A percentile compares a stretch with the other conserved stretches of the same genome.
These are phyloP conservation scores for Oncorhynchus tshawytscha DNA, from an alignment of 2,113 vertebrate species.

Conservation along the genomic window DNA sequence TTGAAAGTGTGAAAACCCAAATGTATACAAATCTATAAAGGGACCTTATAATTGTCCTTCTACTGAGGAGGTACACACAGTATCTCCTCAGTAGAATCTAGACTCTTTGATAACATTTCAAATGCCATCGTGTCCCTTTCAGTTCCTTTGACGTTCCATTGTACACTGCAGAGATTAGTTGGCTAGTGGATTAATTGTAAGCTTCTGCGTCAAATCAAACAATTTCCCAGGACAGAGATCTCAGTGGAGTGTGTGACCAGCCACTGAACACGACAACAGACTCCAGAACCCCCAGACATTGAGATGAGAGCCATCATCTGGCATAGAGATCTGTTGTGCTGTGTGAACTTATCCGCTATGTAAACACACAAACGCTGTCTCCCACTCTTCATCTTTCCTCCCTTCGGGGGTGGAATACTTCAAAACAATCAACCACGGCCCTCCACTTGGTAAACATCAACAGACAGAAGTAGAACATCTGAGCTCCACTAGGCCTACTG, in stretches of 20 bases:
- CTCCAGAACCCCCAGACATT: conserved; percentile 18
- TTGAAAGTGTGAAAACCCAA: too few relatives aligned
- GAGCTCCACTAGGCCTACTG: neutral
- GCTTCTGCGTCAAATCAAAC: conserved; percentile 31
- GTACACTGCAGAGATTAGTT: neutral
- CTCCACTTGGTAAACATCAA: conserved; percentile 25
- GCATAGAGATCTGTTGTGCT: conserved; percentile 34
- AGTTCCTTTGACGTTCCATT: too few relatives aligned
- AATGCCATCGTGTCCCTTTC: too few relatives aligned
- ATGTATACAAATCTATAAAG: too few relatives aligned
- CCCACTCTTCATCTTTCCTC: conserved; percentile 20
- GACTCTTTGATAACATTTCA: too few relatives aligned
- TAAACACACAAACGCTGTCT: conserved; percentile 38
- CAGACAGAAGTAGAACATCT: conserved; percentile 16
- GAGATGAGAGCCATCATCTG: conserved; percentile 32
- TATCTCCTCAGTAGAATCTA: too few relatives aligned
- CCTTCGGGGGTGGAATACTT: conserved; percentile 7
- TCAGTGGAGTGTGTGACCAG: conserved; percentile 7
- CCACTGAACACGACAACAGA: conserved; percentile 12
- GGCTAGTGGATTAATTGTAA: conserved; percentile 28
- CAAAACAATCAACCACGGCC: conserved; percentile 25
- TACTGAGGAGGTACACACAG: too few relatives aligned
- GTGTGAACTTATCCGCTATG: conserved; percentile 50
- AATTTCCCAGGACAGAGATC: conserved; percentile 28
- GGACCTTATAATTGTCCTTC: too few relatives aligned